Conservation (phyloP, 2,113 vertebrate species). For the Laterallus jamaicensis region DNA sequence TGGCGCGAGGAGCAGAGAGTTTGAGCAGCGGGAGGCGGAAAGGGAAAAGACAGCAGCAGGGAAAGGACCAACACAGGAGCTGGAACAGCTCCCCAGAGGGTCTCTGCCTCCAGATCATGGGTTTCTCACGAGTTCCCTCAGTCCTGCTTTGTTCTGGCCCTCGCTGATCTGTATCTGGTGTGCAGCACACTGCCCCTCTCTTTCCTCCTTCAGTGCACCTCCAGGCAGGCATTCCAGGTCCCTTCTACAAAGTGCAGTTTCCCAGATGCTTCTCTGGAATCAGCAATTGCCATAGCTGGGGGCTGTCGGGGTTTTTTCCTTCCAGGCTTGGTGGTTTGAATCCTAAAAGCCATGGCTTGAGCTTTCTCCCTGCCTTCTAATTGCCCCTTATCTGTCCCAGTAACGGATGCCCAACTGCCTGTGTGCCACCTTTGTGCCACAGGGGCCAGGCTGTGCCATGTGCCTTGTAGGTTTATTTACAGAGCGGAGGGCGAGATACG, state of each 20-base stretch:
- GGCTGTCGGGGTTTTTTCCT: not conserved
- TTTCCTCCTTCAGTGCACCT: not conserved
- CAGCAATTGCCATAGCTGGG: not conserved
- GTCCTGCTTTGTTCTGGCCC: not conserved
- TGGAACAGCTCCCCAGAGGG: not conserved
- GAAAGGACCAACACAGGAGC: not conserved
- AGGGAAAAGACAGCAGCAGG: not conserved
- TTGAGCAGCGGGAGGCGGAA: not conserved
- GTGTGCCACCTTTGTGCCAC: not conserved
- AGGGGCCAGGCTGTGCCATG: not conserved
- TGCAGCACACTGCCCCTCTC: not conserved
- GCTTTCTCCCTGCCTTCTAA: not conserved
- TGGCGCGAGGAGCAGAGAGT: not conserved
- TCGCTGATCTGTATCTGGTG: not conserved
- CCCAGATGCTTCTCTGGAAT: not conserved
- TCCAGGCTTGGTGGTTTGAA: not conserved
- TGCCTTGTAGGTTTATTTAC: not conserved
- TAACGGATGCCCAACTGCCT: not conserved
- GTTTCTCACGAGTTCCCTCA: not conserved
- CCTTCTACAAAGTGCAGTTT: not conserved
- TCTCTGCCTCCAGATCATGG: not conserved
- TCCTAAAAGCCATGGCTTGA: not conserved
- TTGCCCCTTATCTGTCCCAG: not conserved
- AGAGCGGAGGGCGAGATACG: not conserved
- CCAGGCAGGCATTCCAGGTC: not conserved